These are phyloP conservation scores for Merodon equestris DNA, from an alignment of 2,888 invertebrate genomes.

Conservation along the genomic window DNA sequence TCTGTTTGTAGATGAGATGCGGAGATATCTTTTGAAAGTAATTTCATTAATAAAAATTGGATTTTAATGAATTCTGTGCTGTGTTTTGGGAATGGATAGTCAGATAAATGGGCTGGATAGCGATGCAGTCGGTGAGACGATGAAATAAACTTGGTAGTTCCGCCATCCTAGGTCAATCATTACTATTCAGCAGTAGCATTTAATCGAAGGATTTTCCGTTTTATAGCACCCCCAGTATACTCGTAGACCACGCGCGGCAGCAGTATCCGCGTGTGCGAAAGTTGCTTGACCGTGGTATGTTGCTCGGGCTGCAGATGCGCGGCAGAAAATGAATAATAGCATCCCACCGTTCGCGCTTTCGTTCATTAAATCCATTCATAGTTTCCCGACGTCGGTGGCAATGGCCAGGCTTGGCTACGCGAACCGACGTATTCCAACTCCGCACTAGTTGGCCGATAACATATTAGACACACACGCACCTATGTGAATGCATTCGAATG, in stretches of 20 bases:
- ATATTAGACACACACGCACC: slow-evolving; percentile 49
- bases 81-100: no score
- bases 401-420: background rate
- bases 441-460: slow-evolving; percentile 26
- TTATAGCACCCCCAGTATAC: no score
- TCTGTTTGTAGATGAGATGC: background rate
- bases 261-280: slow-evolving; percentile 31
- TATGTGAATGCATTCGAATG: slow-evolving; percentile 22
- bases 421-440: no score
- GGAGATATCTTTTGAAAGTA: no score
- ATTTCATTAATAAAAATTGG: slow-evolving; percentile 3
- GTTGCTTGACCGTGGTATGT: slow-evolving; percentile 62
- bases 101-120: no score
- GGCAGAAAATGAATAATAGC: slow-evolving; percentile 67
- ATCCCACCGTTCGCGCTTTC: slow-evolving; percentile 63
- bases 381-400: slow-evolving; percentile 12
- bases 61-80: no score
- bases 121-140: background rate
- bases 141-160: slow-evolving; percentile 50
- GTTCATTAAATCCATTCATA: slow-evolving; percentile 62
- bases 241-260: background rate
- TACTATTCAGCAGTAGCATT: slow-evolving; percentile 62
- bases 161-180: slow-evolving; percentile 66
- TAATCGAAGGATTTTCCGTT: background rate
- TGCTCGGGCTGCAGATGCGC: slow-evolving; percentile 38